Evolutionary conservation across 2,888 invertebrate genomes (phyloP), one percentile per base, ranked within the genome.

Genomic region (Gryllus longicercus): DNA sequence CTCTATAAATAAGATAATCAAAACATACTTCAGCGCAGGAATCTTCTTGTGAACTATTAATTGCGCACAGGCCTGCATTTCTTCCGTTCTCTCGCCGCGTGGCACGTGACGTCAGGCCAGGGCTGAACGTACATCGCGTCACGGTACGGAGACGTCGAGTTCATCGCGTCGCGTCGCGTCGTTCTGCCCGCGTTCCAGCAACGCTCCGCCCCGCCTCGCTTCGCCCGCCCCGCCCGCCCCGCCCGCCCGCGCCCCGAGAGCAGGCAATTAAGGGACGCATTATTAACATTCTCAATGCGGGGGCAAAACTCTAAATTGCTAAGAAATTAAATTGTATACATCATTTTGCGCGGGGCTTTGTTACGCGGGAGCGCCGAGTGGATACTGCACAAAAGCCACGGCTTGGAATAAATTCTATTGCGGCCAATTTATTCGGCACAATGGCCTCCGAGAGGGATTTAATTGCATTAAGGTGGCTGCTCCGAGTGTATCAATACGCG

Each of bases 241-340:
- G 63, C 16, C 16, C 11, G 63, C 63, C 16, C 63, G 10, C n/a
- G n/a, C 63, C 63, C 14, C 63, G 63, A 63, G 63, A 63, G 63
- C 63, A n/a, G 63, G 63, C 63, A 63, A 63, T 63, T 63, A 63
- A 63, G 63, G 63, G 63, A 63, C 63, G 63, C 63, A 63, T 63
- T 63, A 63, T 63, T 63, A 63, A 63, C 63, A 63, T 63, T 63
- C 63, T 63, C 63, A 63, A 63, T 63, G 63, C 63, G 63, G 63
- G 63, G n/a, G 63, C 63, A 63, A 63, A 63, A 63, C 63, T 63
- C 63, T 63, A 63, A 63, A 63, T 63, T 63, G 63, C 63, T 63
- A 63, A 63, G 63, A 63, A 18, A 63, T 63, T 63, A 63, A 63
- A 63, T 63, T 63, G 63, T 63, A 63, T 63, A 63, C 63, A 63